Base-by-base conservation (phyloP, 2,888 invertebrate genomes). In the Minunthozetes semirufus region DNA sequence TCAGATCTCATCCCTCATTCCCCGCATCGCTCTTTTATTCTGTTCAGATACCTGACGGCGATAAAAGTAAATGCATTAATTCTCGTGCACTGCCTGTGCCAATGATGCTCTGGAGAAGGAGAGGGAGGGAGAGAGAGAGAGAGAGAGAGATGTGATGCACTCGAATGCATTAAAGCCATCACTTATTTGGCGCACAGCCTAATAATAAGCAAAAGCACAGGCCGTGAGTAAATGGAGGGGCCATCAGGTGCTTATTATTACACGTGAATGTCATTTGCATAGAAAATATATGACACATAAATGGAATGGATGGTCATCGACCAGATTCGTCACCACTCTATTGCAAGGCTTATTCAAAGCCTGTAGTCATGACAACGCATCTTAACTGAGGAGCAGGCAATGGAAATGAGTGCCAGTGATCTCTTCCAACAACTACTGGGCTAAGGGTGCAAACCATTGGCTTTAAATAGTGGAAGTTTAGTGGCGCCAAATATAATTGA, bases 191-290 rank as follows among this genome's bases (percentile, higher is more conserved):
- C 53, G 53, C 53, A 53, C n/a, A 15, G 53, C n/a, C 8, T 53
- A 53, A 53, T 19, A 53, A 53, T 53, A 53, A 53, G 19, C 19
- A 53, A 3, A 53, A 3, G n/a, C 19, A 19, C 19, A 53, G 53
- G 53, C 61, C 61, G 25, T 61, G 27, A 27, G 27, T 61, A 27
- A 61, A 29, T 29, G 25, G 25, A 22, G 15, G 53, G 29, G 61
- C 61, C 25, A 61, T 61, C 61, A 61, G 61, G 61, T 61, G 61
- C 61, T 61, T 61, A 61, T 61, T 61, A 61, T 61, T 61, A 61
- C 61, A 61, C 61, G 61, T 61, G 29, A 61, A 61, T 29, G 25
- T 61, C 27, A 61, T 61, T 61, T 61, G 61, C 61, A 61, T 61
- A 61, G 61, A 61, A 29, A 61, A 25, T 61, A 27, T 61, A 29